Evolutionary conservation across 2,113 vertebrate genomes (phyloP).

Genomic region (Ailurus styani): DNA sequence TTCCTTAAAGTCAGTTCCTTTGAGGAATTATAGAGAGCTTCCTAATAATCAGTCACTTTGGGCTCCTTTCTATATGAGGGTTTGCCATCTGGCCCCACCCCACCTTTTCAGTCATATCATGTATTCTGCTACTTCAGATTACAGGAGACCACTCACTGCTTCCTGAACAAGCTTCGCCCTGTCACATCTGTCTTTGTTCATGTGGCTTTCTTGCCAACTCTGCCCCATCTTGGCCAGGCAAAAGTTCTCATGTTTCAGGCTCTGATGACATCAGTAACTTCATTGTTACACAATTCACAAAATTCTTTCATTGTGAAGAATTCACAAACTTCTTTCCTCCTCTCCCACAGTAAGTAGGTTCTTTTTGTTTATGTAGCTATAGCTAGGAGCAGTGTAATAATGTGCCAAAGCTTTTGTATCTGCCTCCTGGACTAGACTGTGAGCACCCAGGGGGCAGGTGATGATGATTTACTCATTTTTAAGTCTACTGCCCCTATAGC

Average conservation of each 20-base stretch:
- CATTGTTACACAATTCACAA: not conserved
- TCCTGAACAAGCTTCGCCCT: not conserved
- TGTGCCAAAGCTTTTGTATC: not conserved
- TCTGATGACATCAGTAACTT: not conserved
- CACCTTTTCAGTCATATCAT: not conserved
- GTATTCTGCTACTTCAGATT: not conserved
- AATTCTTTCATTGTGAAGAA: not conserved
- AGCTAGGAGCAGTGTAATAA: not conserved
- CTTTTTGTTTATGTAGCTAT: not conserved
- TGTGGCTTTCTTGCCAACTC: not conserved
- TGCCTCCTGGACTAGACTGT: not conserved
- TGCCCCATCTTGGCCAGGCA: conserved; percentile 19
- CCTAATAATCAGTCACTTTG: conserved; percentile 37
- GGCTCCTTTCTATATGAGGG: conserved; percentile 21
- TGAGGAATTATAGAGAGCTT: conserved; percentile 59
- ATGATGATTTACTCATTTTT: not conserved
- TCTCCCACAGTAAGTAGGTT: not conserved
- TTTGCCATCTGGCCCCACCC: not conserved
- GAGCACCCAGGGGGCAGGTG: not conserved
- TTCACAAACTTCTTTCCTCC: not conserved
- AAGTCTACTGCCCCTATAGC: not conserved
- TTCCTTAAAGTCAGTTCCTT: conserved; percentile 62
- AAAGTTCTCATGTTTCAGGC: conserved; percentile 22
- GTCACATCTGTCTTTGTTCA: not conserved
- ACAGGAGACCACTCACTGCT: not conserved